Evolutionary conservation across 2,797 vertebrate species (phyloP).

Genomic region (Brotula barbata): DNA sequence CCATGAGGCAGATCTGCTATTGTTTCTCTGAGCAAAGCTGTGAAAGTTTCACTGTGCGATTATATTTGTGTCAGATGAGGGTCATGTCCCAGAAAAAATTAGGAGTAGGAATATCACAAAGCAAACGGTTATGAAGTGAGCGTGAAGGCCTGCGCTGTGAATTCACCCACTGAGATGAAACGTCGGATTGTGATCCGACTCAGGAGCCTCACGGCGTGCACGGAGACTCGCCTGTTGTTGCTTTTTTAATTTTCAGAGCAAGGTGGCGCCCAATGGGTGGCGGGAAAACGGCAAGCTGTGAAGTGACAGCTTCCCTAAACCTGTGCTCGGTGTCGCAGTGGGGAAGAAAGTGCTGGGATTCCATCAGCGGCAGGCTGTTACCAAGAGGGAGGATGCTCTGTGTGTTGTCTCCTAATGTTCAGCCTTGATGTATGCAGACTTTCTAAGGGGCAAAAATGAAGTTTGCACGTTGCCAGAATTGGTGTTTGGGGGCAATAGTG

Average conservation of each 20-base stretch:
- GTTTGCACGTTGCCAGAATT: background rate
- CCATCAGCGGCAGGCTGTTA: slow-evolving; percentile 18
- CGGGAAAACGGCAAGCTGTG: slow-evolving; percentile 36
- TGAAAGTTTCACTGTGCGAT: background rate
- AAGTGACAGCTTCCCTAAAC: slow-evolving; percentile 52
- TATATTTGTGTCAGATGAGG: slow-evolving; percentile 10
- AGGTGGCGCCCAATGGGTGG: slow-evolving; percentile 33
- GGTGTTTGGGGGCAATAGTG: background rate
- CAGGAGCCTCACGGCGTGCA: slow-evolving; percentile 8
- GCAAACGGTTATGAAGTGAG: slow-evolving; percentile 11
- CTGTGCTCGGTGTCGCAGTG: slow-evolving; percentile 9
- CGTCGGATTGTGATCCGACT: background rate
- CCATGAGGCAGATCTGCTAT: slow-evolving; percentile 5
- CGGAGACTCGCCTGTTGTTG: slow-evolving; percentile 26
- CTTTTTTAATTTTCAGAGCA: slow-evolving; percentile 54
- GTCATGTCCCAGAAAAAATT: slow-evolving; percentile 13
- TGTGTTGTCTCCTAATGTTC: background rate
- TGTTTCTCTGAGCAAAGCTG: slow-evolving; percentile 1
- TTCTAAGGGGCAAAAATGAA: background rate
- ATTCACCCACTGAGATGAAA: slow-evolving; percentile 11
- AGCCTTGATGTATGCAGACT: background rate
- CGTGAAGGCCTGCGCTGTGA: slow-evolving; percentile 1
- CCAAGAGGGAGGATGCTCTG: slow-evolving; percentile 10
- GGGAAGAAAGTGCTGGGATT: slow-evolving; percentile 16
- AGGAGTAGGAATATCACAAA: slow-evolving; percentile 5